phyloP scores from a whole-genome alignment of 2,797 vertebrate species.

The Anguilla anguilla region DNA sequence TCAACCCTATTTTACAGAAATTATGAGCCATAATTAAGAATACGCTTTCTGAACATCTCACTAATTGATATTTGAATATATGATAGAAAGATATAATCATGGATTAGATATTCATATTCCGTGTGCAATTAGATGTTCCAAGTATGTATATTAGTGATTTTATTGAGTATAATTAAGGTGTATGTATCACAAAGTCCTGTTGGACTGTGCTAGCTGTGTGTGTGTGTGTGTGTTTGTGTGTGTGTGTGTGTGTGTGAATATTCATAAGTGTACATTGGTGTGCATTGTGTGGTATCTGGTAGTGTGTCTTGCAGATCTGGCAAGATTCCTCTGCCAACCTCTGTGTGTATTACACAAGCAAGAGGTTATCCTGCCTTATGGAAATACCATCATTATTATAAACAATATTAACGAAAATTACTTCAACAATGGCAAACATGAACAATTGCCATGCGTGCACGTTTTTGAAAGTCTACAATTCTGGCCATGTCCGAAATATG shows the following conservation, averaged over 20 bases:
- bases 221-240: constrained; percentile 16
- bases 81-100: no score
- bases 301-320: constrained; percentile 76
- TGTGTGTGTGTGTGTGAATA: constrained; percentile 39
- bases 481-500: not conserved
- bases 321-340: constrained; percentile 73
- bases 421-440: not conserved
- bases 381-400: not conserved
- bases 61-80: no score
- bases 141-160: not conserved
- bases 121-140: not conserved
- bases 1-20: not conserved
- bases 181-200: not conserved
- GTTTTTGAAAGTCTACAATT: not conserved
- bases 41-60: no score
- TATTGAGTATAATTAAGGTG: not conserved
- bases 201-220: not conserved
- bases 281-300: constrained; percentile 23
- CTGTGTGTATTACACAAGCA: constrained; percentile 46
- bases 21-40: constrained; percentile 33
- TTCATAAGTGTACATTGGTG: constrained; percentile 30
- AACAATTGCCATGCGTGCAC: not conserved
- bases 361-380: constrained; percentile 48
- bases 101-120: no score
- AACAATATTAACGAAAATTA: not conserved